Percentiles rank a stretch among this genome's conserved stretches.
phyloP scores from a whole-genome alignment of 2,888 invertebrate genomes.

The Eupeodes luniger region DNA sequence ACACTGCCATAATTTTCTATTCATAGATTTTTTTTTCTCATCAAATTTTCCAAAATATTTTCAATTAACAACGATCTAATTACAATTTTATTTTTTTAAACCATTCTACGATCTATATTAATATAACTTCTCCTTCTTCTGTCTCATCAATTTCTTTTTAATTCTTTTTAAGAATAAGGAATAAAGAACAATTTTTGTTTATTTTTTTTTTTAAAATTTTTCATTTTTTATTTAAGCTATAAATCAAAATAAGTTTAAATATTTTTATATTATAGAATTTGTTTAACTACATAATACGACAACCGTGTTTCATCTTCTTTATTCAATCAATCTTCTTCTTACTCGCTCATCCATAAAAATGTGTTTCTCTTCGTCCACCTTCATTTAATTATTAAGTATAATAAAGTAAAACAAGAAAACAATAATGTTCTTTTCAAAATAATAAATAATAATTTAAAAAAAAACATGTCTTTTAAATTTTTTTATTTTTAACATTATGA shows the following conservation, averaged over 20 bases:
- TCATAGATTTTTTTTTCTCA: conserved; percentile 48
- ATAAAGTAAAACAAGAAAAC: conserved; percentile 25
- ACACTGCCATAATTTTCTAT: conserved; percentile 74
- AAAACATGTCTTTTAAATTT: conserved; percentile 58
- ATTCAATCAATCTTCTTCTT: neutral
- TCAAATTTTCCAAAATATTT: conserved; percentile 30
- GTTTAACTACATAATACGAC: conserved; percentile 75
- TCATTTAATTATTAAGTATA: conserved; percentile 33
- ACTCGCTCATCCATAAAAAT: conserved; percentile 2
- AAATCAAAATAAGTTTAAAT: conserved; percentile 73
- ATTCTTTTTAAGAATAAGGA: conserved; percentile 42
- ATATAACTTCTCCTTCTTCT: conserved; percentile 27
- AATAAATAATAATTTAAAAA: conserved; percentile 39
- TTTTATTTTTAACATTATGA: conserved; percentile 50
- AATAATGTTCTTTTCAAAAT: conserved; percentile 30
- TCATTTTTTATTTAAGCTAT: conserved; percentile 63
- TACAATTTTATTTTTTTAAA: conserved; percentile 7
- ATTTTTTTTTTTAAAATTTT: conserved; percentile 32
- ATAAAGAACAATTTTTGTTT: conserved; percentile 43
- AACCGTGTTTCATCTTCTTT: conserved; percentile 59
- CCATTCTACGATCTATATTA: conserved; percentile 12
- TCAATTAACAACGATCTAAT: conserved; percentile 46
- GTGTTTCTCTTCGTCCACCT: conserved; percentile 34
- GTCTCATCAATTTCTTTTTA: conserved; percentile 7
- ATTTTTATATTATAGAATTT: conserved; percentile 73